Evolutionary conservation across 2,888 invertebrate species (phyloP), one percentile per base, ranked within the genome.

Genomic region (Boloria euphrosyne): DNA sequence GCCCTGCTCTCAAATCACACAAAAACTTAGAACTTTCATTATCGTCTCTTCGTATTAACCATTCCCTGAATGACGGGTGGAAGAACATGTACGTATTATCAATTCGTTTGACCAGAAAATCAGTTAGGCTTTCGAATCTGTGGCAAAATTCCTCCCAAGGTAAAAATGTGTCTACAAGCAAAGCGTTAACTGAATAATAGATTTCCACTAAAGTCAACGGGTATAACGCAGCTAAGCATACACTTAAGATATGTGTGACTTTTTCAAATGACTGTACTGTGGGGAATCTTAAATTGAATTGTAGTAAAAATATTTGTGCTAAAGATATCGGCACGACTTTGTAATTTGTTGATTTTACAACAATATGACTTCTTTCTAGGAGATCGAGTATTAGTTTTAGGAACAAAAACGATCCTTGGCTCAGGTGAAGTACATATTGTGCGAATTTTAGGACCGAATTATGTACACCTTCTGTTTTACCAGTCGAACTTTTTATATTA

Each of bases 31-130:
- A 94, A 71, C 96, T 96, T 82, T 98, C 98, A 73, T 94, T 96
- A 74, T 97, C 97, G 72, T 96, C 97, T 53, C 98, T 93, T 47
- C 97, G 93, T 72, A 97, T 95, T 71, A 99, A 93, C 99, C 99
- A 99, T 92, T 99, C 99, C 93, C 99, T 96, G 90, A 99, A 98
- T 4, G 98, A 98, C 0, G 98, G 98, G 85, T 99, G 99, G 89
- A 98, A 98, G 88, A 98, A 98, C 97, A 98, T 98, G 89, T 97
- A 98, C 0, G 98, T 98, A 84, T 97, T 97, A 86, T 98, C 98
- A 77, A 96, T 93, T 61, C 98, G 94, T 84, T 97, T 97, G 65
- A 98, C 96, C 18, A 99, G 93, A 79, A 98, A 97, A 59, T 97
- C 97, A 62, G 96, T 94, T 44, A 99, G 93, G 70, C 95, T 93